Percentiles rank a stretch among this genome's conserved stretches.
These are phyloP conservation scores for Lates calcarifer DNA, from an alignment of 2,113 vertebrate genomes.

Conservation along the genomic window DNA sequence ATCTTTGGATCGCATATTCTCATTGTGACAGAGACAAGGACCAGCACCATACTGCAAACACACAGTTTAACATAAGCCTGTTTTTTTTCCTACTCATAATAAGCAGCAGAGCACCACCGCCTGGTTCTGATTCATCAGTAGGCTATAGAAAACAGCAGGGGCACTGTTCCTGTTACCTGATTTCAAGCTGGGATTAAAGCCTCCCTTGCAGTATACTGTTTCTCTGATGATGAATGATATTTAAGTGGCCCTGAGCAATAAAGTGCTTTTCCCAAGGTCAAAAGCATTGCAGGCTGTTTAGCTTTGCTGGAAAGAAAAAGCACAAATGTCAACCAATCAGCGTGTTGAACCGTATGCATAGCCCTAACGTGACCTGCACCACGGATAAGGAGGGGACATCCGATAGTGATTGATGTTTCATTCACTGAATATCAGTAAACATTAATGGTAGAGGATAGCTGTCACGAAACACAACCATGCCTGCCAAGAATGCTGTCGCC, in stretches of 20 bases:
- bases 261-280: conserved; percentile 78
- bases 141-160: background rate
- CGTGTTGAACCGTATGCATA: conserved; percentile 12
- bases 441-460: conserved; percentile 4
- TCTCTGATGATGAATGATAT: conserved; percentile 55
- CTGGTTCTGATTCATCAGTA: conserved; percentile 32
- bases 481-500: conserved; percentile 26
- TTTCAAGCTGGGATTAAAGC: conserved; percentile 30
- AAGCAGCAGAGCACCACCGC: conserved; percentile 13
- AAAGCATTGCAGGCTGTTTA: conserved; percentile 32
- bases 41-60: conserved; percentile 18
- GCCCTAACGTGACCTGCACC: conserved; percentile 18
- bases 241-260: conserved; percentile 60
- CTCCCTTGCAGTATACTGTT: conserved; percentile 23
- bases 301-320: conserved; percentile 41
- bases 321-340: conserved; percentile 30
- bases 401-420: conserved; percentile 20
- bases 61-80: conserved; percentile 17
- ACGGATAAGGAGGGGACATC: background rate
- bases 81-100: conserved; percentile 15
- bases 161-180: conserved; percentile 40
- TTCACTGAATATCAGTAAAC: conserved; percentile 30
- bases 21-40: conserved; percentile 1
- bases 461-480: conserved; percentile 24
- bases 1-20: conserved; percentile 1